These are phyloP conservation scores for Rhabditophanes sp. DNA, from an alignment of 2,888 invertebrate genomes.

Conservation along the genomic window DNA sequence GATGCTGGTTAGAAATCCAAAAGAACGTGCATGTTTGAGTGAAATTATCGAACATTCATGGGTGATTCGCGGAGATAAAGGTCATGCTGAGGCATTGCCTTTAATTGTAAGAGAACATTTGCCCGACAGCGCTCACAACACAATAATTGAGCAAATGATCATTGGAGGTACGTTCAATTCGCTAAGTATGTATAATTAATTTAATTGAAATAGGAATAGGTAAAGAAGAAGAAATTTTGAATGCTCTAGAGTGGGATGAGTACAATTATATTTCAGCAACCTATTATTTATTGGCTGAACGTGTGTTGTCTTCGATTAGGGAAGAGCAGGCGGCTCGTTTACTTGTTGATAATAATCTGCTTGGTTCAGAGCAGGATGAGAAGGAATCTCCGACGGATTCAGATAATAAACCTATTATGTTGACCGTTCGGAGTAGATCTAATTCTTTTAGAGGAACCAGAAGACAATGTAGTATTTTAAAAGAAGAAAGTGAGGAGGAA, in stretches of 20 bases:
- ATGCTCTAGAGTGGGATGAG: constrained; percentile 78
- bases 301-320: constrained; percentile 60
- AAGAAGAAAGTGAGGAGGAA: constrained; percentile 75
- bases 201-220: too few relatives aligned
- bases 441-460: too few relatives aligned
- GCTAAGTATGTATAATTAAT: too few relatives aligned
- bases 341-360: not conserved
- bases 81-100: constrained; percentile 32
- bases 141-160: constrained; percentile 85
- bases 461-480: constrained; percentile 70
- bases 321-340: constrained; percentile 45
- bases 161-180: too few relatives aligned
- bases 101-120: constrained; percentile 69
- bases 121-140: constrained; percentile 68
- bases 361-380: not conserved
- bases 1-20: constrained; percentile 85
- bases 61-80: constrained; percentile 41
- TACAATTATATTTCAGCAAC: constrained; percentile 97
- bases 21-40: constrained; percentile 67
- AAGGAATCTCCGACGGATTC: constrained; percentile 2
- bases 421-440: too few relatives aligned
- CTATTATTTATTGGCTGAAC: constrained; percentile 83
- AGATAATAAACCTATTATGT: not conserved
- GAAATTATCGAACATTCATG: constrained; percentile 66
- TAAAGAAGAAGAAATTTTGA: constrained; percentile 47